Conservation (phyloP, 2,113 vertebrate species). For the Percopsis transmontana region DNA sequence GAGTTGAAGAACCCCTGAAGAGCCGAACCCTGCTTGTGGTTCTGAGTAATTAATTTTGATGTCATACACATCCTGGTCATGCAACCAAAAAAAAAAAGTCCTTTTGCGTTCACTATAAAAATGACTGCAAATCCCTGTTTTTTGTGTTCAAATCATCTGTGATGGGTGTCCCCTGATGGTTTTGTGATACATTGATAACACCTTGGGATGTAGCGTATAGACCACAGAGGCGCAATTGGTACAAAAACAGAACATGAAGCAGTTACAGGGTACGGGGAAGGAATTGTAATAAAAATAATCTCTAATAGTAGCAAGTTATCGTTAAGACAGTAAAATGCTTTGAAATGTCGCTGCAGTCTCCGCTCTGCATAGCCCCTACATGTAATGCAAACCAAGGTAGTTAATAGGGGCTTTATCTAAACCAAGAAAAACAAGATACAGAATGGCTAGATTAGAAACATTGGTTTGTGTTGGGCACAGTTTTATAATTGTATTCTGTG, state of each 20-base stretch:
- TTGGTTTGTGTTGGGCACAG: conserved; percentile 69
- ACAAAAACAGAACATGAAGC: conserved; percentile 19
- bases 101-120: conserved; percentile 22
- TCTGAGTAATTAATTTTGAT: conserved; percentile 4
- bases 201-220: conserved; percentile 9
- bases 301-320: conserved; percentile 43
- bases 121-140: conserved; percentile 38
- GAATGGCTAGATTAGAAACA: conserved; percentile 57
- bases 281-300: neutral
- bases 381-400: conserved; percentile 26
- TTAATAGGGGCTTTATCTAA: neutral
- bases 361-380: conserved; percentile 42
- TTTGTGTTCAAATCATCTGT: conserved; percentile 1
- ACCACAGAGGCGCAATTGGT: conserved; percentile 10
- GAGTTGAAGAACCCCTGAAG: conserved; percentile 40
- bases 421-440: conserved; percentile 15
- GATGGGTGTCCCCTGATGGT: conserved; percentile 10
- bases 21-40: conserved; percentile 23
- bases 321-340: conserved; percentile 39
- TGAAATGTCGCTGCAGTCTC: conserved; percentile 54
- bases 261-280: conserved; percentile 36
- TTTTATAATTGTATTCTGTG: conserved; percentile 75
- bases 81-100: conserved; percentile 4
- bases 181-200: conserved; percentile 12
- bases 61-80: conserved; percentile 12